Conservation (phyloP, 2,113 vertebrate genomes). For the Raja brachyura region DNA sequence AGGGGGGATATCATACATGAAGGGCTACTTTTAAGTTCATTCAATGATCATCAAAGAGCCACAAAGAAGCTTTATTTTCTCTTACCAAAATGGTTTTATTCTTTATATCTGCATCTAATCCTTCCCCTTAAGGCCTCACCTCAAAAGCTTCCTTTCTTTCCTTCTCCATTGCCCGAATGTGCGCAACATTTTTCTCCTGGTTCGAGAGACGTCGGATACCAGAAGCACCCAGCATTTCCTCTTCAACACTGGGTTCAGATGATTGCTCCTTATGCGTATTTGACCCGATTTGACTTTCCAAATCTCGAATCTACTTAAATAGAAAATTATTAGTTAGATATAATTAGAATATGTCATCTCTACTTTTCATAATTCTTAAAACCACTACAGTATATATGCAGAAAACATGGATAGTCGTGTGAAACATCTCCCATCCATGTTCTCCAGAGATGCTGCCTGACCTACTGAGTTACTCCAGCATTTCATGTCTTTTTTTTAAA, state of each 20-base stretch:
- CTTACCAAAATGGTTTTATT: neutral
- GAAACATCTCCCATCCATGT: too few species aligned
- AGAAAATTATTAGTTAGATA: neutral
- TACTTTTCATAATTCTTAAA: neutral
- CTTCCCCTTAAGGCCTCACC: slow-evolving; percentile 51
- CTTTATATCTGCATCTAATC: neutral
- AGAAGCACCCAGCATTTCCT: slow-evolving; percentile 47
- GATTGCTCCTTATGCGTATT: slow-evolving; percentile 48
- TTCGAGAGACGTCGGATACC: slow-evolving; percentile 54
- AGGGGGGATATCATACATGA: too few species aligned
- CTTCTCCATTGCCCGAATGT: slow-evolving; percentile 72
- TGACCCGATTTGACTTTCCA: slow-evolving; percentile 72
- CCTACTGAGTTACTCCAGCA: too few species aligned
- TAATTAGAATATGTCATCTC: neutral
- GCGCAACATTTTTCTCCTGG: slow-evolving; percentile 68
- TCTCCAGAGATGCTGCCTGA: too few species aligned
- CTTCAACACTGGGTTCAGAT: slow-evolving; percentile 47
- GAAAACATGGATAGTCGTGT: too few species aligned
- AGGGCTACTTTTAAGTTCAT: neutral
- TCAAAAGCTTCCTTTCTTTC: slow-evolving; percentile 75
- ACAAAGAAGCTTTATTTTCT: neutral
- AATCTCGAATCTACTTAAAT: slow-evolving; percentile 68
- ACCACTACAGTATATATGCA: too few species aligned
- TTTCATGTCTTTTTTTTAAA: too few species aligned
- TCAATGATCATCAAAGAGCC: neutral